A percentile compares a stretch with the other conserved stretches of the same genome.
Evolutionary conservation across 2,797 vertebrate species (phyloP).

Genomic region (Pangasius larnaudii): DNA sequence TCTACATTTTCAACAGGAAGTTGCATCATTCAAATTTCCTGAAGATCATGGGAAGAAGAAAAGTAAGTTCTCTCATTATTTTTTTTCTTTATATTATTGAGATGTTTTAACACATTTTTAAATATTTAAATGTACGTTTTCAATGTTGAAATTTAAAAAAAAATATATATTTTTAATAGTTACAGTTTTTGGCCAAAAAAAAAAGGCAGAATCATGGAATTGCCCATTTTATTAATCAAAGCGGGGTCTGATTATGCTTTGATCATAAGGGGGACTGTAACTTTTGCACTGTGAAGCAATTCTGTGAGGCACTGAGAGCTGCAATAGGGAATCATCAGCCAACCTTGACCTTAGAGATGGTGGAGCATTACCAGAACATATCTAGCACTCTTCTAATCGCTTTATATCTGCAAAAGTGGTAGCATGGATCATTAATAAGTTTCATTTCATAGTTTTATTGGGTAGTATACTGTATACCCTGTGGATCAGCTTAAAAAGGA

Average conservation of each 20-base stretch:
- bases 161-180: no score
- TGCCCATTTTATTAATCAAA: background rate
- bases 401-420: background rate
- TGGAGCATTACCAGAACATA: background rate
- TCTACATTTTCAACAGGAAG: background rate
- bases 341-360: conserved; percentile 1
- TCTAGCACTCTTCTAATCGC: background rate
- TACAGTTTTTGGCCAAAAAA: no score
- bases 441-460: background rate
- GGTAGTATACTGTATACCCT: background rate
- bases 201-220: background rate
- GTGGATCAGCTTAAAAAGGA: conserved; percentile 7
- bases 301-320: background rate
- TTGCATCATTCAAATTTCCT: background rate
- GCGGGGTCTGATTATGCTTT: background rate
- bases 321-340: background rate
- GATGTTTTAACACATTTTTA: background rate
- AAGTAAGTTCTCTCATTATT: no score
- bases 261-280: no score
- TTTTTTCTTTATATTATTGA: background rate
- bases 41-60: background rate
- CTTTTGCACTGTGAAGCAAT: background rate
- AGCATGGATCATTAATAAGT: conserved; percentile 10
- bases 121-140: background rate
- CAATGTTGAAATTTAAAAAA: background rate